These are phyloP conservation scores for Rhodinocichla rosea DNA, from an alignment of 2,113 vertebrate species.

Conservation along the genomic window DNA sequence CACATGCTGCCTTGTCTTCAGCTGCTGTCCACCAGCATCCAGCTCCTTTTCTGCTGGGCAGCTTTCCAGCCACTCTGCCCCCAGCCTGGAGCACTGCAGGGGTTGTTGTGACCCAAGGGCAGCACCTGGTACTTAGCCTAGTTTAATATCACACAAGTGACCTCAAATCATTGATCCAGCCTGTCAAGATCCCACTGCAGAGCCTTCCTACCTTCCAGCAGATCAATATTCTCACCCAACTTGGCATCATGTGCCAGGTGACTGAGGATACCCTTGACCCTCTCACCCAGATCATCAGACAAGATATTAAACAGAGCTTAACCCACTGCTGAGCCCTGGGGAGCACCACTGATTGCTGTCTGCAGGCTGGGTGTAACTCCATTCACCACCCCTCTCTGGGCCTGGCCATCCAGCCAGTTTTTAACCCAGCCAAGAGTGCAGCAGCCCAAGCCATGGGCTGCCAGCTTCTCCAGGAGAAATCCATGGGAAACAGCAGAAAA, in stretches of 20 bases:
- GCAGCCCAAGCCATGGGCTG: no score
- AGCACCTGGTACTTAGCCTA: not conserved
- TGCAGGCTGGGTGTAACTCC: not conserved
- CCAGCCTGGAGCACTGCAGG: not conserved
- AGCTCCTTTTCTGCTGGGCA: not conserved
- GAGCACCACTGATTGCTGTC: not conserved
- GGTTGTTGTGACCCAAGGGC: not conserved
- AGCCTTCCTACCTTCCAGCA: not conserved
- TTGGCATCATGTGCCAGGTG: not conserved
- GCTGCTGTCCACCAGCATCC: not conserved
- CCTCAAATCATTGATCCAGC: fast-evolving
- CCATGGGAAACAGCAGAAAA: not conserved
- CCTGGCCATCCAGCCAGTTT: not conserved
- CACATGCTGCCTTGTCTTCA: not conserved
- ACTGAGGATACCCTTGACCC: not conserved
- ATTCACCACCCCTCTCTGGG: not conserved
- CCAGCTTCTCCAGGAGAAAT: not conserved
- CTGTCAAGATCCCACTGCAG: not conserved
- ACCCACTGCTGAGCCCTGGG: not conserved
- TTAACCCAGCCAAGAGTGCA: not conserved
- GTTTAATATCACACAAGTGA: not conserved
- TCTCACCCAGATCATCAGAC: not conserved
- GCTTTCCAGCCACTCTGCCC: not conserved
- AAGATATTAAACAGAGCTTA: not conserved
- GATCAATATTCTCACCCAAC: not conserved